Evolutionary conservation across 1,140 invertebrate genomes (phyloP), one percentile per base, ranked within the genome.

Genomic region (Olivierus martensii): DNA sequence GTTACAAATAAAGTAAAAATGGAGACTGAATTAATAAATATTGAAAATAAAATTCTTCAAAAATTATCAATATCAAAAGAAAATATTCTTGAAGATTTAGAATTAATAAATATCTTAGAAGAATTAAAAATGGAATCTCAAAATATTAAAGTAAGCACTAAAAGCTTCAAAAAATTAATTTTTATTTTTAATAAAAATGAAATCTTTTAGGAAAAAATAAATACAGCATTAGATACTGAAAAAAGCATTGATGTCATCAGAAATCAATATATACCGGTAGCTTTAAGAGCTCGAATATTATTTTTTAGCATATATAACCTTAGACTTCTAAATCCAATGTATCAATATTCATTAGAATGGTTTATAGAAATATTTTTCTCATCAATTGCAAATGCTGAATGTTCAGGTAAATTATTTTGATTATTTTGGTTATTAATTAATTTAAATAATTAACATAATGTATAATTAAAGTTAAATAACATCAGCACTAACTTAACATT

Each of bases 201-300:
- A 43, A 43, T 43, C 0, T 6, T 22, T 43, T 43, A 43, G 71
- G 19, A 67, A 70, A 59, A 63, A 66, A 52, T 70, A 71, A 56
- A 18, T 17, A 22, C 17, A 43, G 9, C 9, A 6, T 17, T 18
- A 43, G 9, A 9, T 18, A 43, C 41, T 18, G 41, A 43, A 22
- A 43, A 43, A 22, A 9, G 9, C 9, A 92, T 94, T 52, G 84
- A 93, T 63, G 71, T 72, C 21, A 84, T 88, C 3, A 77, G 91
- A 61, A 71, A 84, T 55, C 82, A 84, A 51, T 96, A 96, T 65
- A 79, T 79, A 43, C 81, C 87, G 0, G 88, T 95, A 45, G 87
- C 91, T 2, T 79, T 79, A 37, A 83, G 94, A 67, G 87, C 88
- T 0, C 83, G 87, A 0, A 81, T 68, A 44, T 58, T 74, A 48